phyloP scores from a whole-genome alignment of 1,140 invertebrate genomes.

The Hetaerina americana region DNA sequence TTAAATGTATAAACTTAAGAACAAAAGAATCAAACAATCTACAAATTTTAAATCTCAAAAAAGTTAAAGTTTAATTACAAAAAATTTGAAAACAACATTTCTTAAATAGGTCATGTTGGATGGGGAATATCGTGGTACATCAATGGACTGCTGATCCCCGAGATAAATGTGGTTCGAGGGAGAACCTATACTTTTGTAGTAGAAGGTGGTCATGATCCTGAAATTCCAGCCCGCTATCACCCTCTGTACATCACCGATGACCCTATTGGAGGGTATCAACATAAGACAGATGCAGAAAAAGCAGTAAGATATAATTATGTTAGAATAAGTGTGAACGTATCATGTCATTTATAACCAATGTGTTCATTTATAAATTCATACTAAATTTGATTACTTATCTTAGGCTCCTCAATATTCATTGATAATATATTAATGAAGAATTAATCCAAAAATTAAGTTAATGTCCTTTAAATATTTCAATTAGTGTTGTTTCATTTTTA shows the following conservation, averaged over 20 bases:
- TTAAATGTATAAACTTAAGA: too few species aligned
- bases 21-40: too few species aligned
- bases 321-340: background rate
- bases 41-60: too few species aligned
- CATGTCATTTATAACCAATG: background rate
- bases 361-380: too few species aligned
- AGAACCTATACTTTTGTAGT: slow-evolving; percentile 82
- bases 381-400: too few species aligned
- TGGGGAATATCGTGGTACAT: slow-evolving; percentile 94
- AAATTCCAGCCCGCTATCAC: slow-evolving; percentile 71
- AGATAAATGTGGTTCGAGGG: slow-evolving; percentile 81
- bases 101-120: slow-evolving; percentile 66
- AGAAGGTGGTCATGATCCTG: slow-evolving; percentile 70
- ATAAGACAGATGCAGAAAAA: slow-evolving; percentile 72
- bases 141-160: slow-evolving; percentile 84
- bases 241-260: slow-evolving; percentile 94
- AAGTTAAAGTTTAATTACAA: too few species aligned
- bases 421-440: too few species aligned
- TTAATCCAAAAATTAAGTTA: too few species aligned
- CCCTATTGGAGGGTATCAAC: slow-evolving; percentile 73
- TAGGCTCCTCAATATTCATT: too few species aligned
- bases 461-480: too few species aligned
- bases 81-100: too few species aligned
- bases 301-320: slow-evolving; percentile 43
- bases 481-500: too few species aligned